Base-by-base conservation (phyloP, 2,797 vertebrate species). In the Epinephelus coioides region DNA sequence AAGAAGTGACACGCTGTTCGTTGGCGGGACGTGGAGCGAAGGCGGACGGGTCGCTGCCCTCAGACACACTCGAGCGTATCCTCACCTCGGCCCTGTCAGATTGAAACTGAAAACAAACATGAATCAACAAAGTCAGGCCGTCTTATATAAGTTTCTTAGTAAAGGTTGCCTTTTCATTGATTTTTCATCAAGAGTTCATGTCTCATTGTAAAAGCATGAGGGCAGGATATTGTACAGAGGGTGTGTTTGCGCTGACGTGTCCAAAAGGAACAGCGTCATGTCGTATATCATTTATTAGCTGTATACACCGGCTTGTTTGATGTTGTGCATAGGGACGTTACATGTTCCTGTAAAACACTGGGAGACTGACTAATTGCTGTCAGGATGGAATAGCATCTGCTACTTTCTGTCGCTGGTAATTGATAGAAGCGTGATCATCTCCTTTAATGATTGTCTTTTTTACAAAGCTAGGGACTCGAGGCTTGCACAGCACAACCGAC, bases 161-260 rank as follows among this genome's bases (percentile, higher is more conserved):
- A 43, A 69, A 49, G 23, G 44, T 47, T 74, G 62, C 74, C 62
- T 72, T 76, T 79, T 82, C 63, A 88, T 60, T 64, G 70, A 78
- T 88, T 82, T 88, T 83, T 87, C 63, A 91, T 86, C 30, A 68
- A 51, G 65, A 73, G 25, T 73, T 81, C 46, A 69, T 64, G 66
- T 85, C 75, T 79, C 62, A 79, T 83, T 68, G 53, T 68, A 47
- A 76, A 56, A 43, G 51, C 34, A 76, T 65, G 59, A 74, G 14
- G 54, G 27, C 21, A 4, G 47, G 23, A 57, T 64, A 62, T 73
- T 78, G 73, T 75, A 43, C 55, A 76, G 61, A 78, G 49, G 62
- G 60, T 67, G 69, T 27, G 47, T 81, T 84, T 46, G 60, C 88
- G 86, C 51, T 67, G 53, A 84, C 55, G 13, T 80, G 69, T 80